Conservation (phyloP, 2,888 invertebrate genomes). For the Norana najaformis region DNA sequence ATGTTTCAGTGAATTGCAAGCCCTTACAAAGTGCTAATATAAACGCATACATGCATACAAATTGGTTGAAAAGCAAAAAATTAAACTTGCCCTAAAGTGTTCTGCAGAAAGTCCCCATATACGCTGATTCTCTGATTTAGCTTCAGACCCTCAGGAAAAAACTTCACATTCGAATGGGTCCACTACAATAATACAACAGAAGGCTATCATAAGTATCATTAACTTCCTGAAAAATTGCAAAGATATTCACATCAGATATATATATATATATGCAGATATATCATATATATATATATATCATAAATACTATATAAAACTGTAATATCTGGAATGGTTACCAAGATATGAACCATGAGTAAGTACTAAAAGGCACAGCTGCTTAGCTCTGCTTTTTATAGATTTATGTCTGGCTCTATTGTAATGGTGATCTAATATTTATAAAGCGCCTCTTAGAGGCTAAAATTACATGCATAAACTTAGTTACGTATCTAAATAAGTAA, state of each 20-base stretch:
- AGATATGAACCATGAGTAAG: background rate
- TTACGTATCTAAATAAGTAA: too few species aligned
- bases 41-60: background rate
- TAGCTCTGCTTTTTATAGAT: background rate
- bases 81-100: background rate
- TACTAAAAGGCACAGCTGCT: background rate
- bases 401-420: too few species aligned
- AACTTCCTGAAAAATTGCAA: too few species aligned
- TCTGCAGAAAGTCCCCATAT: background rate
- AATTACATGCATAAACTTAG: too few species aligned
- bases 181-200: background rate
- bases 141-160: background rate
- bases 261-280: background rate
- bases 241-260: too few species aligned
- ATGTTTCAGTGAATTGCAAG: too few species aligned
- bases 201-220: too few species aligned
- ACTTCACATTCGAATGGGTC: background rate
- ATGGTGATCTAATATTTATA: too few species aligned
- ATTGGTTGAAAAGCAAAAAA: background rate
- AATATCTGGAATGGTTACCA: too few species aligned
- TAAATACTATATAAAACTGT: background rate
- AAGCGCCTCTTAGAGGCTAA: too few species aligned
- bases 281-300: background rate
- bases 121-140: conserved; percentile 1
- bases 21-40: too few species aligned